These are phyloP conservation scores for Eumerus sabulonum DNA, from an alignment of 2,888 invertebrate genomes.

Conservation along the genomic window DNA sequence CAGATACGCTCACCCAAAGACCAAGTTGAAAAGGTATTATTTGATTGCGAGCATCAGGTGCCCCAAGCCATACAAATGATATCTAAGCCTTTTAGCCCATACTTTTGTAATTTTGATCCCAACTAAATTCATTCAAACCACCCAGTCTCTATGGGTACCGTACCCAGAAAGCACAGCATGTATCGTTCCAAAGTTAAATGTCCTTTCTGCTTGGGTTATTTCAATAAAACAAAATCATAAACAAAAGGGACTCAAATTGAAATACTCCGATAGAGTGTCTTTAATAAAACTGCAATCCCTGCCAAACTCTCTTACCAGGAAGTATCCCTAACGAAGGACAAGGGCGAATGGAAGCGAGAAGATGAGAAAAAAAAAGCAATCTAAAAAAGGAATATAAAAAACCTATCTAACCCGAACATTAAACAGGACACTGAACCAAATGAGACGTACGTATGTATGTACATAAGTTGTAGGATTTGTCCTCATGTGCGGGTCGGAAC, in stretches of 20 bases:
- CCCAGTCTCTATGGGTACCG: neutral
- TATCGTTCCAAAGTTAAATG: constrained; percentile 26
- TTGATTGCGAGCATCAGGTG: constrained; percentile 51
- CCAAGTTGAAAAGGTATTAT: constrained; percentile 15
- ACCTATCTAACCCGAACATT: constrained; percentile 52
- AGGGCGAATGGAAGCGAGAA: too few relatives aligned
- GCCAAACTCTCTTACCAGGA: constrained; percentile 15
- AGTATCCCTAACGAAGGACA: neutral
- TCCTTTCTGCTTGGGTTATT: constrained; percentile 47
- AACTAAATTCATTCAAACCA: constrained; percentile 21
- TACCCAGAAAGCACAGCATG: neutral
- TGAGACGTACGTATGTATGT: constrained; percentile 25
- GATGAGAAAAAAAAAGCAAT: neutral
- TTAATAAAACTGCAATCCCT: constrained; percentile 50
- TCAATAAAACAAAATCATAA: constrained; percentile 65
- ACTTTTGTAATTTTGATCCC: constrained; percentile 45
- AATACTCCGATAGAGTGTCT: constrained; percentile 43
- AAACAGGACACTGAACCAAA: constrained; percentile 64
- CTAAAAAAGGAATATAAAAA: constrained; percentile 9
- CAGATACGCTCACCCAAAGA: neutral
- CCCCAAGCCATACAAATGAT: constrained; percentile 32
- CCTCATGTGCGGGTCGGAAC: neutral
- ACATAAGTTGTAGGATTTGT: neutral
- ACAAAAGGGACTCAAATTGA: constrained; percentile 63
- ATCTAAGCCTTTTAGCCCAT: constrained; percentile 18